A percentile compares a stretch with the other conserved stretches of the same genome.
Evolutionary conservation across 92 coral and sea anemone genomes (phyloP).

Genomic region (Pocillopora grandis): DNA sequence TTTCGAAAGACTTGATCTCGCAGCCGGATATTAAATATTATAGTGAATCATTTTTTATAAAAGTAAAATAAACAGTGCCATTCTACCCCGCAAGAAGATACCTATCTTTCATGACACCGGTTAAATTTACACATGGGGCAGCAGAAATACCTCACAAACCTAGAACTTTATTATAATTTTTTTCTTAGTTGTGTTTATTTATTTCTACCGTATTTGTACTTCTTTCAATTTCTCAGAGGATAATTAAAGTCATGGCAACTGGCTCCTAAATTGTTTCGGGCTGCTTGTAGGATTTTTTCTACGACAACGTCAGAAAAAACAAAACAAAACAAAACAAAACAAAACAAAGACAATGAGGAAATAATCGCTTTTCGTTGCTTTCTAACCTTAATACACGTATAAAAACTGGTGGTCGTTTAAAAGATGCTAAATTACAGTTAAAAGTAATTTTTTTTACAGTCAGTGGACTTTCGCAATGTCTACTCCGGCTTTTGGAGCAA

Average conservation of each 20-base stretch:
- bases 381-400: neutral
- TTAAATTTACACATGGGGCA: neutral
- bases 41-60: neutral
- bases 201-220: no score
- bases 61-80: neutral
- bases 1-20: neutral
- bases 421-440: neutral
- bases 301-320: neutral
- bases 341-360: neutral
- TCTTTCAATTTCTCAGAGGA: no score
- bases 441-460: neutral
- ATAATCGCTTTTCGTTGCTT: neutral
- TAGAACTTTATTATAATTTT: neutral
- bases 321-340: no score
- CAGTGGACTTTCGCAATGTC: neutral
- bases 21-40: conserved; percentile 36
- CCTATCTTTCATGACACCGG: neutral
- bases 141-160: neutral
- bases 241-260: no score
- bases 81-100: neutral
- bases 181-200: no score
- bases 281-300: neutral
- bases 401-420: neutral
- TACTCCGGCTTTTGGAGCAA: neutral
- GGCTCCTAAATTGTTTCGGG: neutral